Evolutionary conservation across 1,140 invertebrate species (phyloP).

Genomic region (Oryctes rhinoceros): DNA sequence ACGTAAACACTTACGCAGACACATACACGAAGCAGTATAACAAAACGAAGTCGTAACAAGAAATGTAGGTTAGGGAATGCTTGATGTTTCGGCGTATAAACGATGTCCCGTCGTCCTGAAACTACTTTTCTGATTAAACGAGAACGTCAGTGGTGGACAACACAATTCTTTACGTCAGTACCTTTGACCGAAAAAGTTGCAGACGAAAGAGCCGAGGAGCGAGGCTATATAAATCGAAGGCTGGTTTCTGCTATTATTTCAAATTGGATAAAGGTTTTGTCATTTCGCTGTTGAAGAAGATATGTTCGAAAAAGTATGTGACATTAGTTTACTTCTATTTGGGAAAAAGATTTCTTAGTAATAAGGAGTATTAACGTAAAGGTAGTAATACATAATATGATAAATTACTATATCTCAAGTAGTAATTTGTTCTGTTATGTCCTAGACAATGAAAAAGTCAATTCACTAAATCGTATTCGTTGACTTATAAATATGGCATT

Average conservation of each 20-base stretch:
- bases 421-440: too few species aligned
- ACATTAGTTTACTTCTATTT: too few species aligned
- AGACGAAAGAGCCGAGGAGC: background rate
- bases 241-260: background rate
- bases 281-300: background rate
- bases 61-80: slow-evolving; percentile 46
- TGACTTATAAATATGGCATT: too few species aligned
- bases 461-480: too few species aligned
- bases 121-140: slow-evolving; percentile 47
- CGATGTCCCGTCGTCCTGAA: slow-evolving; percentile 41
- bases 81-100: slow-evolving; percentile 43
- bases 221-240: slow-evolving; percentile 16
- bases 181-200: slow-evolving; percentile 28
- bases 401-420: too few species aligned
- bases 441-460: too few species aligned
- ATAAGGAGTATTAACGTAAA: too few species aligned
- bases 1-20: background rate
- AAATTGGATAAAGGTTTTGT: background rate
- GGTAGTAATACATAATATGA: too few species aligned
- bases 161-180: slow-evolving; percentile 28
- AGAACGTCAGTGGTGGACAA: slow-evolving; percentile 35
- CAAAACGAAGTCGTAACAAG: slow-evolving; percentile 48
- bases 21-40: slow-evolving; percentile 17
- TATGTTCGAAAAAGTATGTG: too few species aligned
- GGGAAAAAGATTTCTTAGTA: too few species aligned